Evolutionary conservation across 2,888 invertebrate species (phyloP).

Genomic region (Zhuqinia jingwanae): DNA sequence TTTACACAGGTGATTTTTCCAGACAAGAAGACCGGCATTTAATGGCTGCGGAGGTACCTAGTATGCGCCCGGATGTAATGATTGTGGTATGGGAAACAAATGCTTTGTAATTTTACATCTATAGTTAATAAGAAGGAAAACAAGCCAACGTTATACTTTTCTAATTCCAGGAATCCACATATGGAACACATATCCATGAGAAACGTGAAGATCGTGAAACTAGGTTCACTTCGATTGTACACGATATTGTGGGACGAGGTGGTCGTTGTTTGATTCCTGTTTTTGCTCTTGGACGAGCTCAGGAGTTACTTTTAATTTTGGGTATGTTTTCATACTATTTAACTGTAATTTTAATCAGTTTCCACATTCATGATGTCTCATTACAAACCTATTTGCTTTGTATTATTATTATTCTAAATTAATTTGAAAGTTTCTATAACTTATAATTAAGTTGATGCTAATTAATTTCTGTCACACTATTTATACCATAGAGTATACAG

Average conservation of each 20-base stretch:
- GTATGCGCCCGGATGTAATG: slow-evolving; percentile 96
- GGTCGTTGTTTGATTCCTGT: slow-evolving; percentile 99
- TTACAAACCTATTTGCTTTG: no score
- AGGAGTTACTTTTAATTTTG: slow-evolving; percentile 94
- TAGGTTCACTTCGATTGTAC: slow-evolving; percentile 95
- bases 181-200: slow-evolving; percentile 99
- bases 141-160: no score
- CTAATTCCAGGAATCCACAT: slow-evolving; percentile 92
- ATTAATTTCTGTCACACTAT: no score
- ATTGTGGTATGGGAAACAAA: slow-evolving; percentile 87
- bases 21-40: slow-evolving; percentile 99
- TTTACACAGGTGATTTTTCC: slow-evolving; percentile 99
- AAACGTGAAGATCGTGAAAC: slow-evolving; percentile 97
- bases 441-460: no score
- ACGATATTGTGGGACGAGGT: slow-evolving; percentile 98
- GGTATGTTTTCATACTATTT: slow-evolving; percentile 84
- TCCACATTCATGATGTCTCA: no score
- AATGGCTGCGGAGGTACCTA: slow-evolving; percentile 99
- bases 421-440: no score
- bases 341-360: no score
- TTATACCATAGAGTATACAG: slow-evolving; percentile 98
- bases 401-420: no score
- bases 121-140: no score
- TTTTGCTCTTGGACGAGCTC: slow-evolving; percentile 98
- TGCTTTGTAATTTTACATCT: neutral